phyloP scores from a whole-genome alignment of 2,797 vertebrate genomes.

The Gambusia yucatana region DNA sequence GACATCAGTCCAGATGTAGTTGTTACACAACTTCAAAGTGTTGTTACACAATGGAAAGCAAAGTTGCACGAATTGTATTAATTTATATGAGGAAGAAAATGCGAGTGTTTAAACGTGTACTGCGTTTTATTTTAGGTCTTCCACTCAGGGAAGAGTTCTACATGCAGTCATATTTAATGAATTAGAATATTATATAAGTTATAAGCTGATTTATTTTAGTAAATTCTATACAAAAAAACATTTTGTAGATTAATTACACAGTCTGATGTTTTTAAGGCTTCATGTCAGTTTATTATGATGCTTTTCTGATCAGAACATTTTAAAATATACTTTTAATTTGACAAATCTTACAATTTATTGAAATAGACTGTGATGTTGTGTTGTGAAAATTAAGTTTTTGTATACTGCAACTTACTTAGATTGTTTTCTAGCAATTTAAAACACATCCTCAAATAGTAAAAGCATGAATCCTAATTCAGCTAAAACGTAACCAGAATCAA shows the following conservation, averaged over 20 bases:
- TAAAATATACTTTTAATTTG: too few relatives aligned
- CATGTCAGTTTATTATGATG: not conserved
- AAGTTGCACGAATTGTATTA: not conserved
- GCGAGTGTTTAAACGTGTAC: not conserved
- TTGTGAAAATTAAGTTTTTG: not conserved
- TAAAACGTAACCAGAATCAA: not conserved
- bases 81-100: not conserved
- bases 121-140: not conserved
- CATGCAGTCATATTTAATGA: not conserved
- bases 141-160: not conserved
- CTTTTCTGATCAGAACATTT: not conserved
- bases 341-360: not conserved
- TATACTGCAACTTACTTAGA: not conserved
- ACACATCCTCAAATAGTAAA: not conserved
- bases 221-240: not conserved
- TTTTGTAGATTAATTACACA: not conserved
- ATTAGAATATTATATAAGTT: not conserved
- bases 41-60: not conserved
- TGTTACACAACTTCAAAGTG: slow-evolving; percentile 23
- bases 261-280: not conserved
- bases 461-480: not conserved
- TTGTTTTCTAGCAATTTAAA: not conserved
- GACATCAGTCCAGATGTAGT: slow-evolving; percentile 50
- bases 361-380: not conserved
- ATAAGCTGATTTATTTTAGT: not conserved